phyloP scores from a whole-genome alignment of 1,140 invertebrate species.

The Pseudachorutes palmiensis region DNA sequence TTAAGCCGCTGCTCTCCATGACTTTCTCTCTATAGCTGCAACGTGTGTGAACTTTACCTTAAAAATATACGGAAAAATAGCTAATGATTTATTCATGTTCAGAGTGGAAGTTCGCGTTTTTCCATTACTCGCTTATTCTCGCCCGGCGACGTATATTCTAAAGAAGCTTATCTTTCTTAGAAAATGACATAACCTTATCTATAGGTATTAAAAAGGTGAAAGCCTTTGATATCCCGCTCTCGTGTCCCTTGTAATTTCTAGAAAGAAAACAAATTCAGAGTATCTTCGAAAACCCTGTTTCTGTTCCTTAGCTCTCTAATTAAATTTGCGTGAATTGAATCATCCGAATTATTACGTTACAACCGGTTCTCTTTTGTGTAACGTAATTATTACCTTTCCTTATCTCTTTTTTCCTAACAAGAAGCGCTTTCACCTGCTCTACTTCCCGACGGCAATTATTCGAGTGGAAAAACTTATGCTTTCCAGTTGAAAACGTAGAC shows the following conservation, averaged over 20 bases:
- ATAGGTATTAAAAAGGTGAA: not conserved
- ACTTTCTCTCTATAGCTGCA: not conserved
- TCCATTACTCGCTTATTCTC: slow-evolving; percentile 19
- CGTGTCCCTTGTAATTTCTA: not conserved
- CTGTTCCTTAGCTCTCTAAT: too few species aligned
- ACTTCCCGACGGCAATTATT: too few species aligned
- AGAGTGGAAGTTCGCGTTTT: slow-evolving; percentile 28
- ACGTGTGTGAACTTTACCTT: not conserved
- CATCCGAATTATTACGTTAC: too few species aligned
- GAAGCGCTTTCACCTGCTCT: too few species aligned
- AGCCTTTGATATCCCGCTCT: not conserved
- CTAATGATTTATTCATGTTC: slow-evolving; percentile 32
- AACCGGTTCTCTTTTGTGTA: too few species aligned
- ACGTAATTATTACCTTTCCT: too few species aligned
- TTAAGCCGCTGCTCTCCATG: not conserved
- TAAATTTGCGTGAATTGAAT: too few species aligned
- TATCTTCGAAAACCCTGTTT: too few species aligned
- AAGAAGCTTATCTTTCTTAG: slow-evolving; percentile 10
- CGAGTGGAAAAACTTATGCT: too few species aligned
- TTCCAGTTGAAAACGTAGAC: too few species aligned
- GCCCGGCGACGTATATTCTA: not conserved
- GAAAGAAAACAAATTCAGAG: too few species aligned
- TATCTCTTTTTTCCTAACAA: too few species aligned
- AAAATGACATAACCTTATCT: not conserved
- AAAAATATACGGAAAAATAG: slow-evolving; percentile 14